Percentiles rank a stretch among this genome's conserved stretches.
phyloP scores from a whole-genome alignment of 2,888 invertebrate genomes.

The Ochropleura plecta region DNA sequence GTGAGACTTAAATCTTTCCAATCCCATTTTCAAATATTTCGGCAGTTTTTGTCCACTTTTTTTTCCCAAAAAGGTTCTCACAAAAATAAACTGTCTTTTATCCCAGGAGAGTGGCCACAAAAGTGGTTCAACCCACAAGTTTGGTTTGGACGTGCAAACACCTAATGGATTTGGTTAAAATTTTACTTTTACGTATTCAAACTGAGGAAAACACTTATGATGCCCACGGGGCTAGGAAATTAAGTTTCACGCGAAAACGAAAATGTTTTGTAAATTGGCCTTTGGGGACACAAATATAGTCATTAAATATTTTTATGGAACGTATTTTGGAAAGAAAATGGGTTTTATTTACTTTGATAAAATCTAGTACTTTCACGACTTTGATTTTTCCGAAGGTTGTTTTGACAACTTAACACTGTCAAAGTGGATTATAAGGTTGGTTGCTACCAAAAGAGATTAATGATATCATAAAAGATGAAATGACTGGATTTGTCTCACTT shows the following conservation, averaged over 20 bases:
- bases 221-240: constrained; percentile 55
- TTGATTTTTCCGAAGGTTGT: not conserved
- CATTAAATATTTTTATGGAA: constrained; percentile 25
- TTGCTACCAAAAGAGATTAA: not conserved
- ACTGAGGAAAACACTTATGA: constrained; percentile 53
- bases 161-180: constrained; percentile 56
- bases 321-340: constrained; percentile 9
- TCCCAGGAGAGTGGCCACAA: constrained; percentile 11
- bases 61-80: not conserved
- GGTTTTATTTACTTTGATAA: not conserved
- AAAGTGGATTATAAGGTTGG: not conserved
- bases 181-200: constrained; percentile 51
- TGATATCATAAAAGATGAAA: not conserved
- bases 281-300: constrained; percentile 34
- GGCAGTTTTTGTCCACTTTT: not conserved
- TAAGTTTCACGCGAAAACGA: constrained; percentile 54
- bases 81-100: not conserved
- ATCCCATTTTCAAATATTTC: not conserved
- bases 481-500: not conserved
- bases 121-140: constrained; percentile 43
- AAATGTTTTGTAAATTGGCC: constrained; percentile 60
- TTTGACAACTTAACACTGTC: not conserved
- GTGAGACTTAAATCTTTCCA: too few species aligned
- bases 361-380: not conserved
- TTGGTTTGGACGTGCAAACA: constrained; percentile 43